Conservation (phyloP, 1,140 invertebrate genomes). For the Cepaea nemoralis region DNA sequence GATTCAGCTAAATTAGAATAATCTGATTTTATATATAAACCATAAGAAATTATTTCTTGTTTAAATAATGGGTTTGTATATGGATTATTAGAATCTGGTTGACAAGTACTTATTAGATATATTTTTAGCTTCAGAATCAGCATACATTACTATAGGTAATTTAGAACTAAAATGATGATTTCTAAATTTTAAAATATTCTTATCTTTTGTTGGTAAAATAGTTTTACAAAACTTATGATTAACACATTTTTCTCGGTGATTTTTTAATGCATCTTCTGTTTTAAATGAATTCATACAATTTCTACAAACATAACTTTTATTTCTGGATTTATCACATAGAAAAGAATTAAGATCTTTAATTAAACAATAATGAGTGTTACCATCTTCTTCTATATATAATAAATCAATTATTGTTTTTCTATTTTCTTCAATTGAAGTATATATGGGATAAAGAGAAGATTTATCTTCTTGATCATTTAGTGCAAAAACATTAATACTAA, state of each 20-base stretch:
- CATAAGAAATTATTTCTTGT: background rate
- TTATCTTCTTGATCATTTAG: background rate
- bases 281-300: conserved; percentile 11
- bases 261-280: conserved; percentile 3
- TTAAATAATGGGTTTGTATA: background rate
- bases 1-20: background rate
- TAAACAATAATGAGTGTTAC: too few relatives aligned
- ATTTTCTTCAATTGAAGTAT: background rate
- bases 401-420: background rate
- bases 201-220: background rate
- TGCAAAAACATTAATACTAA: conserved; percentile 8
- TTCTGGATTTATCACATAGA: background rate
- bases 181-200: conserved; percentile 4
- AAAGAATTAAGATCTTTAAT: too few relatives aligned
- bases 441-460: conserved; percentile 3
- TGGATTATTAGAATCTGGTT: background rate
- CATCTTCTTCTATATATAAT: background rate
- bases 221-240: conserved; percentile 16
- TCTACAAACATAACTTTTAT: background rate
- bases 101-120: background rate
- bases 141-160: background rate
- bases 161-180: conserved; percentile 13
- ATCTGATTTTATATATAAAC: background rate
- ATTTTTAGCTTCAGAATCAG: background rate
- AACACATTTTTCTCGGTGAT: conserved; percentile 8